phyloP scores from a whole-genome alignment of 1,140 invertebrate species.

The Calosoma granatense region DNA sequence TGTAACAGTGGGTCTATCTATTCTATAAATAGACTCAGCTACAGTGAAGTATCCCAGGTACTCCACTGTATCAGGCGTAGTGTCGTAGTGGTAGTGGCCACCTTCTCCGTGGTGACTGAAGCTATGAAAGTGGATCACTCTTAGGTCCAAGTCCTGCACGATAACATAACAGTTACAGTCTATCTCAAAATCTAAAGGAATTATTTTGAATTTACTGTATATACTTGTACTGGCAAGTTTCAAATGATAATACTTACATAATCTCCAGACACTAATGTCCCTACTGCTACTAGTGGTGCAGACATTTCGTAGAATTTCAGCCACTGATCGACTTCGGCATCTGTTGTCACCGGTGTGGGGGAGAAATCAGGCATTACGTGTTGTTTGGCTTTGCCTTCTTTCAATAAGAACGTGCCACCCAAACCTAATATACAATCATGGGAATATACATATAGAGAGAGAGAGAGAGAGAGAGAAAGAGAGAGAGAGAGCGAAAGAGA shows the following conservation, averaged over 20 bases:
- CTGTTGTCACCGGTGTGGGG: conserved; percentile 52
- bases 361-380: conserved; percentile 95
- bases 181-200: neutral
- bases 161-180: too few species aligned
- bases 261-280: conserved; percentile 80
- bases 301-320: conserved; percentile 85
- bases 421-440: conserved; percentile 49
- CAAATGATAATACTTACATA: conserved; percentile 52
- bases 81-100: conserved; percentile 94
- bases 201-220: neutral
- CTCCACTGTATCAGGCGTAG: conserved; percentile 70
- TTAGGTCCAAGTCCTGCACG: conserved; percentile 68
- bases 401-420: conserved; percentile 81
- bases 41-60: conserved; percentile 83
- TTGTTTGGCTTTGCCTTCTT: conserved; percentile 71
- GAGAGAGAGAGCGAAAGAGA: too few species aligned
- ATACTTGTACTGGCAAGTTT: conserved; percentile 42
- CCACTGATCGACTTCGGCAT: conserved; percentile 75
- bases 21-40: conserved; percentile 60
- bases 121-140: conserved; percentile 91
- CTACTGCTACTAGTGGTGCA: conserved; percentile 76
- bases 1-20: conserved; percentile 61
- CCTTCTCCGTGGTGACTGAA: conserved; percentile 79
- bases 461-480: too few species aligned
- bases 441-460: too few species aligned